Conservation (phyloP, 2,888 invertebrate species). For the Acanthosoma haemorrhoidale region DNA sequence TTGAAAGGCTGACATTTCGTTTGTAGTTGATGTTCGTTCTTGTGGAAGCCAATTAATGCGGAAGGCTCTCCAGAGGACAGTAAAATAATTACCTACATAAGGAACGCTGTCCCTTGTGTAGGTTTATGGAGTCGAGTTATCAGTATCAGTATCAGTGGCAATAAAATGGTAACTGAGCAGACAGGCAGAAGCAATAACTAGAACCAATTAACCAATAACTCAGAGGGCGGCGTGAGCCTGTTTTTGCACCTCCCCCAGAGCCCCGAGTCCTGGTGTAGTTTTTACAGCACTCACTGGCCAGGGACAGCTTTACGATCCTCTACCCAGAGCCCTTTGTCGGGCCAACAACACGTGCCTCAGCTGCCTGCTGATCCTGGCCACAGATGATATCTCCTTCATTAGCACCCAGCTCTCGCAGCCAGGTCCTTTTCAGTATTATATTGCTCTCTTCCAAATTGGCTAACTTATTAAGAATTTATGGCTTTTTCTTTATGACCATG, state of each 20-base stretch:
- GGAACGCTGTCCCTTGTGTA: not conserved
- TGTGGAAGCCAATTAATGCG: no score
- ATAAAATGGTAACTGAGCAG: not conserved
- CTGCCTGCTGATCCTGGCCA: no score
- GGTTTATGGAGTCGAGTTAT: not conserved
- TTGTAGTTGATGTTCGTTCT: no score
- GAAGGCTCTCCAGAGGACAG: no score
- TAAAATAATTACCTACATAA: no score
- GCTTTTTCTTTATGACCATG: no score
- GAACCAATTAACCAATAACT: not conserved
- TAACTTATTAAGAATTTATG: not conserved
- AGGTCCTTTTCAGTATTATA: not conserved
- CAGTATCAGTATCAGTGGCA: not conserved
- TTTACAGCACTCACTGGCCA: not conserved
- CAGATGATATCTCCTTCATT: not conserved
- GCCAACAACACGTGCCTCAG: not conserved
- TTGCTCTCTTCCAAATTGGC: not conserved
- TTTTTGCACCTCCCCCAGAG: not conserved
- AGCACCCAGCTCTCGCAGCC: not conserved
- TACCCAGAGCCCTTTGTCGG: not conserved
- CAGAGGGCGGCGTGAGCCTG: no score
- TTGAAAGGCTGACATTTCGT: no score
- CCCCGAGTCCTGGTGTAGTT: not conserved
- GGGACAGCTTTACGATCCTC: not conserved
- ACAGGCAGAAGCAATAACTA: not conserved